Evolutionary conservation across 1,140 invertebrate species (phyloP).

Genomic region (Wasmannia auropunctata): DNA sequence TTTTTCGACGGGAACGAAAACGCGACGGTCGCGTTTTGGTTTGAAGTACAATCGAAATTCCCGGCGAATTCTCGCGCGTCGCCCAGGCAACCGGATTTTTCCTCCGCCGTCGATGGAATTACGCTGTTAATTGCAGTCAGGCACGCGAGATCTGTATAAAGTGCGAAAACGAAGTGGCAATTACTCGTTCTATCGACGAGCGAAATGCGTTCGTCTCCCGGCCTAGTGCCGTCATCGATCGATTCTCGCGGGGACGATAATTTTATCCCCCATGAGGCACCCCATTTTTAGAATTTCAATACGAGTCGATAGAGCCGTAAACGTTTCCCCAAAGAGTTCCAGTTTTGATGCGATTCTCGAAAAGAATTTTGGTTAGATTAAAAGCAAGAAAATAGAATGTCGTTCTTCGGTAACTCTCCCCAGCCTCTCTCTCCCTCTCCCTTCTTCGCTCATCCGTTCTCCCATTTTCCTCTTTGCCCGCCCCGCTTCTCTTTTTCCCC

Average conservation of each 20-base stretch:
- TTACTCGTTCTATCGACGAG: conserved; percentile 35
- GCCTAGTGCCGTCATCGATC: conserved; percentile 25
- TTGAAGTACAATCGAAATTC: conserved; percentile 33
- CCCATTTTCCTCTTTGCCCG: not conserved
- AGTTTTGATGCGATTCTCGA: not conserved
- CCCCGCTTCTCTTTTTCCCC: not conserved
- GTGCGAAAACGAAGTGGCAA: conserved; percentile 61
- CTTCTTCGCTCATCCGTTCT: not conserved
- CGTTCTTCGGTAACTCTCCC: not conserved
- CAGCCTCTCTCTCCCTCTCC: not conserved
- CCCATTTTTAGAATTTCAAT: conserved; percentile 23
- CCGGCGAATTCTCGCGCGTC: conserved; percentile 6
- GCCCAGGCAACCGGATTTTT: conserved; percentile 26
- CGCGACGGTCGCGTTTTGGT: not conserved
- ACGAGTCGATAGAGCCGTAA: not conserved
- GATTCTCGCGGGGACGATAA: not conserved
- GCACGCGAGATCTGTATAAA: conserved; percentile 45
- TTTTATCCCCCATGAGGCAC: not conserved
- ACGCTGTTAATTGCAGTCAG: conserved; percentile 56
- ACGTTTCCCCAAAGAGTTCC: not conserved
- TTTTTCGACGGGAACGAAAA: not conserved
- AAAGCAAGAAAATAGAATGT: not conserved
- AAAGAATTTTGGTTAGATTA: not conserved
- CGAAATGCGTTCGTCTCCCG: conserved; percentile 25
- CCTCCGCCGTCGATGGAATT: conserved; percentile 39